These are phyloP conservation scores for Dinothrombium tinctorium DNA, from an alignment of 1,140 invertebrate genomes.

Conservation along the genomic window DNA sequence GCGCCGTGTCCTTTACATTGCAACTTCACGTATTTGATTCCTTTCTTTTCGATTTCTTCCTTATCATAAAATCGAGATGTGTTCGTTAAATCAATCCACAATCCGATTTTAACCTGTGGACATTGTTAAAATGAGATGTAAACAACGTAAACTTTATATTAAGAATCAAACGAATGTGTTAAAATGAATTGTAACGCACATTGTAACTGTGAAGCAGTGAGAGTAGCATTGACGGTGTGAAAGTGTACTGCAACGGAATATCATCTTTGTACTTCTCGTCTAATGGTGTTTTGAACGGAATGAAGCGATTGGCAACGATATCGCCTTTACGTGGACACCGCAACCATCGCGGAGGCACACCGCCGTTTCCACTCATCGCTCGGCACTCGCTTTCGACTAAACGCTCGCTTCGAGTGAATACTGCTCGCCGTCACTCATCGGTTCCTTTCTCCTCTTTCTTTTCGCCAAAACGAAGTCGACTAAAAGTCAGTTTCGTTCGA, in stretches of 20 bases:
- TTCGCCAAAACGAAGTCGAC: too few species aligned
- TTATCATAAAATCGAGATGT: conserved; percentile 76
- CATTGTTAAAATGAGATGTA: neutral
- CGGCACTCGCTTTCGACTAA: too few species aligned
- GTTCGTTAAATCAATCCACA: conserved; percentile 92
- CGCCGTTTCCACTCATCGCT: neutral
- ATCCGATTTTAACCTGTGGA: conserved; percentile 48
- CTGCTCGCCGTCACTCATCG: too few species aligned
- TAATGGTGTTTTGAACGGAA: conserved; percentile 57
- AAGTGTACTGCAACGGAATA: conserved; percentile 50
- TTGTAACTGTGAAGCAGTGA: conserved; percentile 40
- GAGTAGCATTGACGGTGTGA: conserved; percentile 61
- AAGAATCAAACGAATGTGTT: neutral
- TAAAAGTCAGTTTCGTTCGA: too few species aligned
- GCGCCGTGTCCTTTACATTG: conserved; percentile 41
- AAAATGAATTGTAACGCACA: conserved; percentile 23
- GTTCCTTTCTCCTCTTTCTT: too few species aligned
- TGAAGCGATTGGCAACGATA: conserved; percentile 39
- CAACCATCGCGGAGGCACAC: conserved; percentile 62
- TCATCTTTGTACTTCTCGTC: conserved; percentile 45
- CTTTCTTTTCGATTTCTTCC: conserved; percentile 32
- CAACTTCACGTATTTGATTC: conserved; percentile 59
- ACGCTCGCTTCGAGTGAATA: too few species aligned
- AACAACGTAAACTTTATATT: conserved; percentile 3
- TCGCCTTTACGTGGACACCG: conserved; percentile 62